Percentiles rank a stretch among this genome's conserved stretches.
Conservation (phyloP, 2,797 vertebrate species). For the Muscicapa striata region DNA sequence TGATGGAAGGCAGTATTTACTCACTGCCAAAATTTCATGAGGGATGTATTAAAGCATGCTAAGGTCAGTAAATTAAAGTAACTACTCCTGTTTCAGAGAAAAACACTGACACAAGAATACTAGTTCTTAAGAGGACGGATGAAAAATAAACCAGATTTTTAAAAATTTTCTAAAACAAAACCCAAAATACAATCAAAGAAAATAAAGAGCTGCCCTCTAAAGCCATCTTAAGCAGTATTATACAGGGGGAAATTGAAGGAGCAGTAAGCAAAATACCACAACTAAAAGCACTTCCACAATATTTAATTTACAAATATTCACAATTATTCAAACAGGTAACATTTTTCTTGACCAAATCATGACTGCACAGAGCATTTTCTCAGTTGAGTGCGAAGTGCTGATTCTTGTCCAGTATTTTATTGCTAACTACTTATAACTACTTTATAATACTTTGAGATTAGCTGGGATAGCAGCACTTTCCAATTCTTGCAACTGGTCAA, state of each 20-base stretch:
- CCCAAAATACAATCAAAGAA: background rate
- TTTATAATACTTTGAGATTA: background rate
- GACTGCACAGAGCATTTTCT: background rate
- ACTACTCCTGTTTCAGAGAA: background rate
- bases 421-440: background rate
- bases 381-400: background rate
- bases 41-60: background rate
- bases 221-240: background rate
- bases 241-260: background rate
- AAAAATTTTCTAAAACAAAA: background rate
- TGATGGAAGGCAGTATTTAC: background rate
- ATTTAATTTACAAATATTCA: background rate
- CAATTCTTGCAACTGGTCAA: background rate
- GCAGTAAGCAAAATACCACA: background rate
- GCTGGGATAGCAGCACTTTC: background rate
- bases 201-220: background rate
- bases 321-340: background rate
- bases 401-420: background rate
- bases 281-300: background rate
- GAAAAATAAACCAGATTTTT: background rate
- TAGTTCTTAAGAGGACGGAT: background rate
- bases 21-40: background rate
- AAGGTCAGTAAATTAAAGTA: background rate
- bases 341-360: background rate
- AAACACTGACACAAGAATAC: background rate